These are phyloP conservation scores for Phorcus lineatus DNA, from an alignment of 2,888 invertebrate genomes.

Conservation along the genomic window DNA sequence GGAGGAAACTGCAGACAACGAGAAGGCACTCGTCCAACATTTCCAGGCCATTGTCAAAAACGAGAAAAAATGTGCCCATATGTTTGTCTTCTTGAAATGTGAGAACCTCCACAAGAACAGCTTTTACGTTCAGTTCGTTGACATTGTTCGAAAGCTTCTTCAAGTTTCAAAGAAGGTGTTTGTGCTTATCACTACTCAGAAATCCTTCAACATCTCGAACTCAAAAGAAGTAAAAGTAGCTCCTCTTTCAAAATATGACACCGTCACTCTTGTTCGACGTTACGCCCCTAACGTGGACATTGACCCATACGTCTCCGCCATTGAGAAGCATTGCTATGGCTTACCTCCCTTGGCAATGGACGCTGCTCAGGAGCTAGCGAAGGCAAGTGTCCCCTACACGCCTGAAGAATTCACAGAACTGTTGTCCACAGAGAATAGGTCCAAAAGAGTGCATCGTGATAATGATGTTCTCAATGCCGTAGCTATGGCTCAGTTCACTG, in stretches of 20 bases:
- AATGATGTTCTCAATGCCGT: neutral
- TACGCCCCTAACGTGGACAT: constrained; percentile 17
- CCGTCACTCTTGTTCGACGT: constrained; percentile 15
- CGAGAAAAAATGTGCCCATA: neutral
- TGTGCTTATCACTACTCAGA: constrained; percentile 21
- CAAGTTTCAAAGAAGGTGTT: neutral
- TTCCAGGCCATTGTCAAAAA: neutral
- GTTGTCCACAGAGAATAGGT: neutral
- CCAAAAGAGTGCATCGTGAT: neutral
- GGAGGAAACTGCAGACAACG: neutral
- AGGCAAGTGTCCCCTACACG: neutral
- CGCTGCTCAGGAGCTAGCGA: constrained; percentile 21
- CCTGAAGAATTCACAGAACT: constrained; percentile 12
- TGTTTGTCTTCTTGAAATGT: constrained; percentile 18
- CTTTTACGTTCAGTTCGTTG: constrained; percentile 8
- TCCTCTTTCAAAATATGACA: constrained; percentile 14
- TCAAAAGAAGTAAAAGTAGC: neutral
- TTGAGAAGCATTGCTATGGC: constrained; percentile 25
- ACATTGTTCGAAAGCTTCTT: neutral
- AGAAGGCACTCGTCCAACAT: neutral
- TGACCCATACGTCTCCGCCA: neutral
- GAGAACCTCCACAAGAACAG: neutral
- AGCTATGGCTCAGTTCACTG: constrained; percentile 1
- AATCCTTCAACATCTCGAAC: neutral
- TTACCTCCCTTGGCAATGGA: constrained; percentile 32